These are phyloP conservation scores for Odobenus rosmarus DNA, from an alignment of 2,113 vertebrate genomes.

Conservation along the genomic window DNA sequence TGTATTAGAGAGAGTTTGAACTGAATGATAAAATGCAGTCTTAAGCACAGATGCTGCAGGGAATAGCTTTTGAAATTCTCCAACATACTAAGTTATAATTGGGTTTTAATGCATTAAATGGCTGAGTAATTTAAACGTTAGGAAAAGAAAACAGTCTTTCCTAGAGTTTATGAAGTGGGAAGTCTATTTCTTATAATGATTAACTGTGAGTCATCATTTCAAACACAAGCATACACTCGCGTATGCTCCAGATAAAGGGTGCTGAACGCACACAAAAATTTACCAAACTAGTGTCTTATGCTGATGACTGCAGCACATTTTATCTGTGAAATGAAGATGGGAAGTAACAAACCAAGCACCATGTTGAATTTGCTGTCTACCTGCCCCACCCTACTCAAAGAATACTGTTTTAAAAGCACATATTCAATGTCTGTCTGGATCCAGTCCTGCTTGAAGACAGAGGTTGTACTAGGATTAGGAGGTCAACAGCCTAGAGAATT, in stretches of 20 bases:
- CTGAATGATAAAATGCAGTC: constrained; percentile 37
- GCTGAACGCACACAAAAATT: not conserved
- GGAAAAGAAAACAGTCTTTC: constrained; percentile 83
- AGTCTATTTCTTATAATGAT: constrained; percentile 79
- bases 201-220: constrained; percentile 74
- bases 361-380: not conserved
- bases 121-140: constrained; percentile 83
- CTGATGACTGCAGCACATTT: not conserved
- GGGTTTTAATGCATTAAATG: constrained; percentile 79
- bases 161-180: constrained; percentile 81
- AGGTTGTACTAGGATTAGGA: not conserved
- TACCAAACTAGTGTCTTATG: constrained; percentile 22
- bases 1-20: constrained; percentile 24
- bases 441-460: not conserved
- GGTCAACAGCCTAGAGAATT: not conserved
- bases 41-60: constrained; percentile 43
- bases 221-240: not conserved
- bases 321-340: not conserved
- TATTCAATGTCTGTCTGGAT: not conserved
- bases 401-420: not conserved
- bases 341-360: not conserved
- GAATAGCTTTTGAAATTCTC: constrained; percentile 73
- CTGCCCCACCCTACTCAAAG: not conserved
- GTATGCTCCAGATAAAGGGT: constrained; percentile 44
- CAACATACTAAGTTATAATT: constrained; percentile 78